phyloP scores from a whole-genome alignment of 2,113 vertebrate genomes.

The Sclerurus mexicanus region DNA sequence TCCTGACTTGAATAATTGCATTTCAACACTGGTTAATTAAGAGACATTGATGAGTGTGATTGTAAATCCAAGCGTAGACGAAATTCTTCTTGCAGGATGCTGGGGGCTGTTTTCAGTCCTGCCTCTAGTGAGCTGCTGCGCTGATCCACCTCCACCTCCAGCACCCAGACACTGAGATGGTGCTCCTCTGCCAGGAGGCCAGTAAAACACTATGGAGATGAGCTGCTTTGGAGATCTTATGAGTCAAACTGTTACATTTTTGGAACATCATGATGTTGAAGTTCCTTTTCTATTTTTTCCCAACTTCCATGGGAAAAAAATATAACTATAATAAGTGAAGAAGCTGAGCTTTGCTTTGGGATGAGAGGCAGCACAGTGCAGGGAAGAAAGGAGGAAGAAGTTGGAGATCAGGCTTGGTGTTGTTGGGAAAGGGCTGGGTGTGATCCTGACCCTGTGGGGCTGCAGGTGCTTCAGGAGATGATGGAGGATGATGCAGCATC shows the following conservation, averaged over 20 bases:
- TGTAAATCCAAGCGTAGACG: slow-evolving; percentile 26
- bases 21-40: not conserved
- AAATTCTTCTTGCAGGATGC: not conserved
- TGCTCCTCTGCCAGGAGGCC: slow-evolving; percentile 53
- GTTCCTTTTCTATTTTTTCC: slow-evolving; percentile 67
- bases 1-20: not conserved
- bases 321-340: not conserved
- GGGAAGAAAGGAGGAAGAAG: not conserved
- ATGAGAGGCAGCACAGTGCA: not conserved
- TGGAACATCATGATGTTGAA: slow-evolving; percentile 69
- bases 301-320: slow-evolving; percentile 24
- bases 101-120: slow-evolving; percentile 42
- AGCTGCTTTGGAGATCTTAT: slow-evolving; percentile 56
- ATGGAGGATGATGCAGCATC: not conserved
- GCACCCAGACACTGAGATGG: slow-evolving; percentile 16
- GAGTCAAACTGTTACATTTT: slow-evolving; percentile 69
- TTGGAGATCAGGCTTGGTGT: not conserved
- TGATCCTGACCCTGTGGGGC: not conserved
- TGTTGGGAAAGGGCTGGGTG: not conserved
- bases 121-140: slow-evolving; percentile 3
- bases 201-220: slow-evolving; percentile 52
- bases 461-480: not conserved
- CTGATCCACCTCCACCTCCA: slow-evolving; percentile 62
- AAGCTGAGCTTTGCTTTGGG: not conserved
- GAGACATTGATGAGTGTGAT: not conserved